Percentiles rank a stretch among this genome's conserved stretches.
These are phyloP conservation scores for Pantherophis vulpinus DNA, from an alignment of 2,797 vertebrate genomes.

Conservation along the genomic window DNA sequence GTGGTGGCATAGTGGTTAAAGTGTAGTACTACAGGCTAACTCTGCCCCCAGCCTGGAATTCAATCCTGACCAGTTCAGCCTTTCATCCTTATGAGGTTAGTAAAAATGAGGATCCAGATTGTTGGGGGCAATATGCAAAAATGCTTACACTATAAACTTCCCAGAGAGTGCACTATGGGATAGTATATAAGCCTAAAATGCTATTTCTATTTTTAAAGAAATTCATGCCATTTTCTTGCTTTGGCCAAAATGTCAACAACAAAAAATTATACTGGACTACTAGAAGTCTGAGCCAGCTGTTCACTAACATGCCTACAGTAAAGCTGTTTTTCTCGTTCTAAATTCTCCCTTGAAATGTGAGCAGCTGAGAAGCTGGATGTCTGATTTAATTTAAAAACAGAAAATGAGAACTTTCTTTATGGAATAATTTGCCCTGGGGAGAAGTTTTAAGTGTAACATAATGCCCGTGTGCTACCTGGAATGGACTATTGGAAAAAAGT, in stretches of 20 bases:
- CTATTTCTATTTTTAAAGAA: not conserved
- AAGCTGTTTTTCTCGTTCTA: not conserved
- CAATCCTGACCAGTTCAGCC: too few species aligned
- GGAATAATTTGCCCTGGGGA: not conserved
- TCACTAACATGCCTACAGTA: not conserved
- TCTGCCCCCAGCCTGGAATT: too few species aligned
- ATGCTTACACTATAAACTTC: too few species aligned
- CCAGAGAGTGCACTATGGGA: too few species aligned
- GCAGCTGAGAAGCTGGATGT: constrained; percentile 3
- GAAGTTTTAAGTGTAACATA: not conserved
- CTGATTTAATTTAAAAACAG: not conserved
- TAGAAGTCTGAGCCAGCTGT: not conserved
- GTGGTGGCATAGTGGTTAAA: too few species aligned
- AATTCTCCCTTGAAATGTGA: constrained; percentile 11
- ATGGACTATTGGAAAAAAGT: constrained; percentile 7
- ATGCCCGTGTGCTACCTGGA: not conserved
- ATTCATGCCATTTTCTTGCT: not conserved
- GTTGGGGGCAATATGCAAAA: too few species aligned
- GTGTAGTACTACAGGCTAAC: too few species aligned
- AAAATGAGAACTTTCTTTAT: not conserved
- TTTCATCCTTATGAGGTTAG: too few species aligned
- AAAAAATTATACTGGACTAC: constrained; percentile 17
- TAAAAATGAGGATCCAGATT: too few species aligned
- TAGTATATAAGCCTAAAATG: too few species aligned
- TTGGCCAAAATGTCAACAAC: not conserved